These are phyloP conservation scores for Lochmaea capreae DNA, from an alignment of 2,888 invertebrate species.

Conservation along the genomic window DNA sequence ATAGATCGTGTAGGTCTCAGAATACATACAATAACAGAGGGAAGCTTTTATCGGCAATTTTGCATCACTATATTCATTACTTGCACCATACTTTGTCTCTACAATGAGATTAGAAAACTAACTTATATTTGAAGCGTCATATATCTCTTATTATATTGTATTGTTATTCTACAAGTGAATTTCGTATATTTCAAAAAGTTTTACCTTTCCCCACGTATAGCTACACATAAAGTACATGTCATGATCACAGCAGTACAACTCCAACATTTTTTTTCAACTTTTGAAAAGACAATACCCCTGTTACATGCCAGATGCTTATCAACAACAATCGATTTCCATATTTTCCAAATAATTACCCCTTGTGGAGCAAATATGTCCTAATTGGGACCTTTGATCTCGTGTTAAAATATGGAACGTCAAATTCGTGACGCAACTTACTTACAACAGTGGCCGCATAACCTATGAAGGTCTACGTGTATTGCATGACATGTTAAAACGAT, in stretches of 20 bases:
- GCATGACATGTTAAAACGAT: constrained; percentile 26
- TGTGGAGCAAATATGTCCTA: constrained; percentile 50
- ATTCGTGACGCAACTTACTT: constrained; percentile 44
- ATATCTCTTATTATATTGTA: too few species aligned
- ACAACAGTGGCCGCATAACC: constrained; percentile 31
- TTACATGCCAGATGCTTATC: constrained; percentile 42
- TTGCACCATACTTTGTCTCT: too few species aligned
- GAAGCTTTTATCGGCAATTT: too few species aligned
- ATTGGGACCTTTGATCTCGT: constrained; percentile 53
- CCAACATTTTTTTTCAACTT: constrained; percentile 10
- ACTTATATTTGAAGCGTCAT: too few species aligned
- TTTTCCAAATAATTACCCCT: constrained; percentile 42
- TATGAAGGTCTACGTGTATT: constrained; percentile 25
- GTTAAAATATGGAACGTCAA: constrained; percentile 52
- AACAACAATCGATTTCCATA: constrained; percentile 38
- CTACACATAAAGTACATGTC: constrained; percentile 20
- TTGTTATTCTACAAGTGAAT: too few species aligned
- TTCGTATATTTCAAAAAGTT: too few species aligned
- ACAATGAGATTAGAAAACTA: too few species aligned
- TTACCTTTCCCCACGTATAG: background rate
- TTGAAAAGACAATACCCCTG: constrained; percentile 24
- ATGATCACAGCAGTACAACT: constrained; percentile 37
- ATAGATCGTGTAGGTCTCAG: too few species aligned
- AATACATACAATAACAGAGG: too few species aligned
- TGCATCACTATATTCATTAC: too few species aligned